Evolutionary conservation across 2,888 invertebrate genomes (phyloP), one percentile per base, ranked within the genome.

Genomic region (Rhingia rostrata): DNA sequence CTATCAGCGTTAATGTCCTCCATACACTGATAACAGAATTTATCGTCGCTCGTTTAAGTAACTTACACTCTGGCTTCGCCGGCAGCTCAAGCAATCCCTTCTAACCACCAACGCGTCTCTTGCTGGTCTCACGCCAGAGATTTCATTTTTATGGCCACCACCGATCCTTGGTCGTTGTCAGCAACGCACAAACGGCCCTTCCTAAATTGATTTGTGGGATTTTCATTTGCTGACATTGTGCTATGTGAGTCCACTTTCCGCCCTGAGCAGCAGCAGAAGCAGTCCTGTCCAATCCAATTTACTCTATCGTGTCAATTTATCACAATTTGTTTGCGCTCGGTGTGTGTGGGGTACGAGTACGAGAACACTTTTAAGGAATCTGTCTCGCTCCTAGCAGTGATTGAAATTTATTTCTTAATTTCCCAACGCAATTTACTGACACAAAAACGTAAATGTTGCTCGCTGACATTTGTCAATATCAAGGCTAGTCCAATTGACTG

Each of bases 351-450:
- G 22, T 12, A 51, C 12, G 6, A 54, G 0, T 12, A 4, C 37
- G 47, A 47, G 47, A 6, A n/a, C 6, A 7, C 37, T 1, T 4
- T 22, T 9, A 12, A 6, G 41, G 22, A 51, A 79, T 67, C 12
- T 58, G 6, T 37, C 30, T 14, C 14, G 69, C 86, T 39, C 14
- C 60, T 9, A 56, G 49, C 70, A 41, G 53, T 86, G 70, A 90
- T 90, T 90, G 90, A 90, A 90, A 90, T 90, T 90, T 90, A 90
- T 90, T 90, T 89, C 90, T 90, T 88, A 89, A 89, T 90, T 90
- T 90, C 89, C 89, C 87, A 88, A 87, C 88, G 87, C 88, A 89
- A 89, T 22, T 22, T 22, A 22, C 22, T 22, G 22, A 22, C 88
- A 9, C 14, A 7, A 47, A 22, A 47, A 47, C 88, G 88, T 6